Percentiles rank a stretch among this genome's conserved stretches.
Conservation (phyloP, 2,888 invertebrate species). For the Luffia ferchaultella region DNA sequence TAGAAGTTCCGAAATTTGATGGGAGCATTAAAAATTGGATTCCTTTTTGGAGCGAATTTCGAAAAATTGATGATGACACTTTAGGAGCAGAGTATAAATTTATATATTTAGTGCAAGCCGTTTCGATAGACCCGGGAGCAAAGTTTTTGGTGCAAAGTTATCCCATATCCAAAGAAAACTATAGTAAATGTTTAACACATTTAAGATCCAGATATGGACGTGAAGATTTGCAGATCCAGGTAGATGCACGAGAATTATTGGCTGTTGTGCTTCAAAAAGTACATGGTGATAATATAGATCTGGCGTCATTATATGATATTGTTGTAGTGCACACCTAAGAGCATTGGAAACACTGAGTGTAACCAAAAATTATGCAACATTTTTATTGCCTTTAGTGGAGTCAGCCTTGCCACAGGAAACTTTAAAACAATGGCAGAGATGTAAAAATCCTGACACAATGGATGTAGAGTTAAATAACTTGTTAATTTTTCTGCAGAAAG, state of each 20-base stretch:
- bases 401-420: not conserved
- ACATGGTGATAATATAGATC: not conserved
- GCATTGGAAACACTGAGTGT: not conserved
- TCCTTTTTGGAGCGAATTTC: not conserved
- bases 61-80: not conserved
- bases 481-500: not conserved
- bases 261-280: not conserved
- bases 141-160: not conserved
- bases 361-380: not conserved
- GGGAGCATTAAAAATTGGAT: not conserved
- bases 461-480: not conserved
- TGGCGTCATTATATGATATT: not conserved
- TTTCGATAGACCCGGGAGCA: not conserved
- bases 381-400: not conserved
- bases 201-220: not conserved
- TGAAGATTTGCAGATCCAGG: not conserved
- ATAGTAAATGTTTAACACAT: not conserved
- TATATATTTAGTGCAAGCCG: not conserved
- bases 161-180: not conserved
- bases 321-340: not conserved
- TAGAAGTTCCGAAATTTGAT: not conserved
- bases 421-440: not conserved
- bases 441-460: not conserved
- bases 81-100: not conserved
- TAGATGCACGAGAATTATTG: not conserved